Percentiles rank a stretch among this genome's conserved stretches.
Conservation (phyloP, 30 jellyfish, hydroid and myxozoan genomes). For the Cassiopea andromeda region DNA sequence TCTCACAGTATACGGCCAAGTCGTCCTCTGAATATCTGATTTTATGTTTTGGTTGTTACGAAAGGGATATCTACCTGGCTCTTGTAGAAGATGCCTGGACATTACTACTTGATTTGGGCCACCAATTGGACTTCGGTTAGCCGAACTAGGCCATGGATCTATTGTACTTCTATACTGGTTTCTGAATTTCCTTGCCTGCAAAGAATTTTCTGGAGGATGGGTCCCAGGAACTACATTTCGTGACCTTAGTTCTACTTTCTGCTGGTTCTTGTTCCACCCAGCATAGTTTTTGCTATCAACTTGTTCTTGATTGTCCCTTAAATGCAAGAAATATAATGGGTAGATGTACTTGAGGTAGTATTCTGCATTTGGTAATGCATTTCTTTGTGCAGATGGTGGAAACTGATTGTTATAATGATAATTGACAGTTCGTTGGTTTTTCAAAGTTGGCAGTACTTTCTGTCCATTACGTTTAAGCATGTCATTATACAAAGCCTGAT, state of each 20-base stretch:
- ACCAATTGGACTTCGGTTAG: not conserved
- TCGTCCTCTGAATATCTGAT: not conserved
- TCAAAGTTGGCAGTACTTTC: not conserved
- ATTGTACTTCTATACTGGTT: not conserved
- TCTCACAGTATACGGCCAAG: not conserved
- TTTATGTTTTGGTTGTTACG: not conserved
- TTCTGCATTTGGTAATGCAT: slow-evolving; percentile 15
- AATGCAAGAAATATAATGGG: slow-evolving; percentile 60
- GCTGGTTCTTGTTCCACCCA: not conserved
- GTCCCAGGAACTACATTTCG: slow-evolving; percentile 10
- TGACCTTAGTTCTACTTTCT: not conserved
- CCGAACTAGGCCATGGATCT: not conserved
- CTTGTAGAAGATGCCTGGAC: slow-evolving; percentile 2
- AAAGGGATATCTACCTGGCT: not conserved
- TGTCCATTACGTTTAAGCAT: slow-evolving; percentile 22
- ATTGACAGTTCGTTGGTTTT: not conserved
- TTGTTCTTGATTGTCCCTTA: slow-evolving; percentile 13
- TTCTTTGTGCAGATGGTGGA: not conserved
- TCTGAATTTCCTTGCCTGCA: not conserved
- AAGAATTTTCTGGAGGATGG: not conserved
- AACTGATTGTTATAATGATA: not conserved
- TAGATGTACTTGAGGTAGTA: slow-evolving; percentile 44
- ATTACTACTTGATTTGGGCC: not conserved
- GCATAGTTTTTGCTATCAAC: not conserved
- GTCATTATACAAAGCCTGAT: slow-evolving; percentile 26